phyloP scores from a whole-genome alignment of 2,113 vertebrate species.

The Solea solea region DNA sequence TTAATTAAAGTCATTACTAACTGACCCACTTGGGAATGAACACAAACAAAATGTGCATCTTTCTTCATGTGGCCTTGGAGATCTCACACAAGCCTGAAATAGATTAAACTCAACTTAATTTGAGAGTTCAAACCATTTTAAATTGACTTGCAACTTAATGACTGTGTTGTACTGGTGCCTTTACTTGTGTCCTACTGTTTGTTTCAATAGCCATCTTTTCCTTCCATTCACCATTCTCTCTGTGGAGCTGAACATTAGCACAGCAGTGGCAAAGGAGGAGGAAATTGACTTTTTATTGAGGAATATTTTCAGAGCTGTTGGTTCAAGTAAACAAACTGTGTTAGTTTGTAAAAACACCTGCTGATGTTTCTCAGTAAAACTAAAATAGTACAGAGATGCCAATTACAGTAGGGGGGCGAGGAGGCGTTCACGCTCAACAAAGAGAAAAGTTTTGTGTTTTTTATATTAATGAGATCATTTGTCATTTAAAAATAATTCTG shows the following conservation, averaged over 20 bases:
- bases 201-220: conserved; percentile 6
- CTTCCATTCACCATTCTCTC: neutral
- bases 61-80: neutral
- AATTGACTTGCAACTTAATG: conserved; percentile 34
- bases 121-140: neutral
- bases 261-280: conserved; percentile 3
- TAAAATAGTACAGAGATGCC: neutral
- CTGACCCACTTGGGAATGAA: neutral
- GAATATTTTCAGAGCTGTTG: conserved; percentile 1
- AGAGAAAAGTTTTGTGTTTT: too few species aligned
- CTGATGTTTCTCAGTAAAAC: neutral
- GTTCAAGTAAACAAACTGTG: neutral
- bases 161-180: conserved; percentile 27
- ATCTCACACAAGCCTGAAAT: neutral
- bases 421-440: too few species aligned
- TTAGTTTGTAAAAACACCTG: neutral
- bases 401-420: neutral
- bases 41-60: neutral
- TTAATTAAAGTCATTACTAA: conserved; percentile 15
- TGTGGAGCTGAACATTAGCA: conserved; percentile 41
- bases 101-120: conserved; percentile 3
- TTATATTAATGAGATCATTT: too few species aligned
- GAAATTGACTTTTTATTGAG: conserved; percentile 50
- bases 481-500: too few species aligned
- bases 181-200: conserved; percentile 1